These are phyloP conservation scores for Oenanthe melanoleuca DNA, from an alignment of 2,113 vertebrate genomes.

Conservation along the genomic window DNA sequence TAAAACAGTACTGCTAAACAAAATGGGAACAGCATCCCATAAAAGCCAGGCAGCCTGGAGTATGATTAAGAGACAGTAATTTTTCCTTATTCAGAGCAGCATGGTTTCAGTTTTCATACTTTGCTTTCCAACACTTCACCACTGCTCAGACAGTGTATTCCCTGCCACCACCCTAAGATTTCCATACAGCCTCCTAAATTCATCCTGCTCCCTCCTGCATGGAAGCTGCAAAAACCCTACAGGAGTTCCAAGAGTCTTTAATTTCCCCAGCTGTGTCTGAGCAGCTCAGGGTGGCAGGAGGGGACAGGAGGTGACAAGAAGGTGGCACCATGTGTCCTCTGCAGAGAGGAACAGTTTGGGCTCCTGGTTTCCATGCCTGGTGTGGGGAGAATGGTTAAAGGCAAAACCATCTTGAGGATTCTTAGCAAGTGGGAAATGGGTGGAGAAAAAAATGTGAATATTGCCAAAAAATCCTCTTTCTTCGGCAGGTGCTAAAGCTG, in stretches of 20 bases:
- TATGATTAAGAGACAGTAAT: not conserved
- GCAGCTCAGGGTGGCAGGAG: constrained; percentile 28
- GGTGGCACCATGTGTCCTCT: not conserved
- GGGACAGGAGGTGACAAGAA: not conserved
- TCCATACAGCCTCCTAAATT: not conserved
- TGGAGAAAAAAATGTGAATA: not conserved
- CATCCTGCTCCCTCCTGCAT: not conserved
- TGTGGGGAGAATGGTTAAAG: not conserved
- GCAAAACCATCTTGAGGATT: not conserved
- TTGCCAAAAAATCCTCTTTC: not conserved
- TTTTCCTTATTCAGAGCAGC: not conserved
- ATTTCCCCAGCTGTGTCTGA: not conserved
- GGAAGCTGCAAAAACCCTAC: not conserved
- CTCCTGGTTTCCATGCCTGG: not conserved
- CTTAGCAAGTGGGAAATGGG: not conserved
- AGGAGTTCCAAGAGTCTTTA: not conserved
- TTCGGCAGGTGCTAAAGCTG: not conserved
- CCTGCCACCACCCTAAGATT: not conserved
- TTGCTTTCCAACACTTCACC: not conserved
- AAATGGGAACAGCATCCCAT: not conserved
- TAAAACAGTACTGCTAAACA: not conserved
- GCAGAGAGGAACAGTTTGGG: not conserved
- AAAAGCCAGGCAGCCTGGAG: not conserved
- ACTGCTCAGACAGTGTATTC: not conserved
- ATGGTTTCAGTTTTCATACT: not conserved